Base-by-base conservation (phyloP, 2,888 invertebrate genomes). In the Acrocyrtus sp. region DNA sequence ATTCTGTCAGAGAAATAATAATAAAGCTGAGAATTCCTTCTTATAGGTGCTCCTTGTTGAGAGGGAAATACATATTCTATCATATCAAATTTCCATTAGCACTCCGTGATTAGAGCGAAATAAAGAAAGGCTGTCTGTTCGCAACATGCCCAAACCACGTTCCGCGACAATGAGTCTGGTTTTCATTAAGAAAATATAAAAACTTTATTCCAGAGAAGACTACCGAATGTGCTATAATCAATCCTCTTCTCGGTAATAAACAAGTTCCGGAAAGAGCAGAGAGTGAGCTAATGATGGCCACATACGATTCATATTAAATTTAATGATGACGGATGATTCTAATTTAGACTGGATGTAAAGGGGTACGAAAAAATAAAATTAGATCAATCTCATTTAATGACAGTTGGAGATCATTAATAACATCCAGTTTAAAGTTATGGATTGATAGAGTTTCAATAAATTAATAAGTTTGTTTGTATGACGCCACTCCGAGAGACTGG, bases 371-470 rank as follows among this genome's bases (percentile, higher is more conserved):
- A n/a, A n/a, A n/a, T n/a, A n/a, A n/a, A 65, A 66, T 8, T 66
- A 57, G 57, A 66, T 66, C 66, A 57, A 66, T 66, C 66, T 66
- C 21, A 39, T 50, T 57, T 26, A 48, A 34, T 47, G 50, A 66
- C 66, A 57, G 57, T 57, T 43, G 47, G 57, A 57, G 39, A 34
- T 66, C 22, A 66, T 66, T 57, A 56, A 34, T 62, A n/a, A n/a
- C n/a, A n/a, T n/a, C n/a, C n/a, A n/a, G n/a, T n/a, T n/a, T n/a
- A n/a, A n/a, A n/a, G n/a, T n/a, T n/a, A n/a, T n/a, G n/a, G n/a
- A n/a, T n/a, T n/a, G n/a, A n/a, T n/a, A n/a, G n/a, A n/a, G n/a
- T n/a, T n/a, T n/a, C n/a, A n/a, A n/a, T n/a, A n/a, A n/a, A n/a
- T n/a, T n/a, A n/a, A n/a, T n/a, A n/a, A n/a, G n/a, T n/a, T n/a